Conservation (phyloP, 2,888 invertebrate genomes). For the Tachystola acroxantha region DNA sequence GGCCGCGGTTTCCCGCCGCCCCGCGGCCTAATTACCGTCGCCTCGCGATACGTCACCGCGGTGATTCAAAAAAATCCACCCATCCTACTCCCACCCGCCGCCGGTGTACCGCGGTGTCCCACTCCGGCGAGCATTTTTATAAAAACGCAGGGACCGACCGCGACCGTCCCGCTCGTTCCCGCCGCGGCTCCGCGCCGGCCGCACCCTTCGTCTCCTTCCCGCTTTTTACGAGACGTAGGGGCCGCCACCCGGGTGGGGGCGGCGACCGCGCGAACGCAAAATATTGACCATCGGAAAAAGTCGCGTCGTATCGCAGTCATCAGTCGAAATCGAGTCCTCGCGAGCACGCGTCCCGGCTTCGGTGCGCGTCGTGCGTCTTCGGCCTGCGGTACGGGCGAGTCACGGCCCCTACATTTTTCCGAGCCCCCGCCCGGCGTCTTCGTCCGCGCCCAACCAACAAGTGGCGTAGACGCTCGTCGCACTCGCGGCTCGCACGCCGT, state of each 20-base stretch:
- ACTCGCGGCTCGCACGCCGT: constrained; percentile 55
- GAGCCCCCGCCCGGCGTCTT: constrained; percentile 48
- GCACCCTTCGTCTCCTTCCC: constrained; percentile 77
- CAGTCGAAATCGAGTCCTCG: constrained; percentile 76
- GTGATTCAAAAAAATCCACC: constrained; percentile 74
- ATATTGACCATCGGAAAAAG: constrained; percentile 80
- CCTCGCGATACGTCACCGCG: constrained; percentile 74
- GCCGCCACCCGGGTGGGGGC: constrained; percentile 71
- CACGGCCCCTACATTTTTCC: constrained; percentile 61
- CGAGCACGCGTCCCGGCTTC: constrained; percentile 69
- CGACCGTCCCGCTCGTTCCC: constrained; percentile 74
- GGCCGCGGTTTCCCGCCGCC: constrained; percentile 76
- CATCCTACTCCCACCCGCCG: constrained; percentile 58
- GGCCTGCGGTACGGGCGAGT: constrained; percentile 66
- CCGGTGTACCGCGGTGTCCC: constrained; percentile 45
- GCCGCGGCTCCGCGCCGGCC: constrained; percentile 56
- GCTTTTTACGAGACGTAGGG: constrained; percentile 79
- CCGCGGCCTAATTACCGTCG: constrained; percentile 75
- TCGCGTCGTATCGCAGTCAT: constrained; percentile 79
- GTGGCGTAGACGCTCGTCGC: constrained; percentile 61
- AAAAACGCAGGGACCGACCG: constrained; percentile 76
- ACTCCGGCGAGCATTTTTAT: constrained; percentile 70
- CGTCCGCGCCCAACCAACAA: constrained; percentile 72
- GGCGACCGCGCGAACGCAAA: constrained; percentile 78
- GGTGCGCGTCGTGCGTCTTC: constrained; percentile 72